phyloP scores from a whole-genome alignment of 1,140 invertebrate species.

The Marisa cornuarietis region DNA sequence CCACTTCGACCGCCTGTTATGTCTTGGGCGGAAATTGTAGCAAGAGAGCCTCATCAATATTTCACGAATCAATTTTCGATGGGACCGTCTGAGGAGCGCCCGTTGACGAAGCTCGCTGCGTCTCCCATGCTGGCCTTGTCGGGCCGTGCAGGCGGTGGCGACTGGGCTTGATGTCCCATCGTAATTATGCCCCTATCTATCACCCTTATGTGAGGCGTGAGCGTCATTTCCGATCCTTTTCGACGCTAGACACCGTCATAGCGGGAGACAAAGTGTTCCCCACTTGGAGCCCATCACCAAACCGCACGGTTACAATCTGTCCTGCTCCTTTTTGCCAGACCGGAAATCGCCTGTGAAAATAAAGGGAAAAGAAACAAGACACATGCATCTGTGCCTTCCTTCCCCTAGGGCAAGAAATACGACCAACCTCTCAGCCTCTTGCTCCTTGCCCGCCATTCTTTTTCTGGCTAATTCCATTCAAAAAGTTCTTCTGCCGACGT shows the following conservation, averaged over 20 bases:
- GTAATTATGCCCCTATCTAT: slow-evolving; percentile 21
- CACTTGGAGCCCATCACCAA: not conserved
- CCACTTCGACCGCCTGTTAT: slow-evolving; percentile 16
- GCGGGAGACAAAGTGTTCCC: not conserved
- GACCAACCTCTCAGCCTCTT: too few species aligned
- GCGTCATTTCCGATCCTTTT: slow-evolving; percentile 15
- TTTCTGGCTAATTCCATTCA: too few species aligned
- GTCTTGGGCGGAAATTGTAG: slow-evolving; percentile 27
- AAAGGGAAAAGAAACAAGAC: too few species aligned
- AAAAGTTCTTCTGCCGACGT: too few species aligned
- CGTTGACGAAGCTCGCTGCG: slow-evolving; percentile 18
- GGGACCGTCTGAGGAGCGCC: slow-evolving; percentile 5
- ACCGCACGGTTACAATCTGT: too few species aligned
- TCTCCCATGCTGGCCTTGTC: slow-evolving; percentile 8
- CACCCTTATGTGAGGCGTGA: slow-evolving; percentile 22
- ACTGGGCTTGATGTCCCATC: slow-evolving; percentile 18
- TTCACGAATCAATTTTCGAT: slow-evolving; percentile 28
- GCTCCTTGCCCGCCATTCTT: too few species aligned
- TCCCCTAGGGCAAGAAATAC: too few species aligned
- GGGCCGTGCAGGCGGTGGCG: slow-evolving; percentile 12
- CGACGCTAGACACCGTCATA: not conserved
- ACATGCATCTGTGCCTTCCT: too few species aligned
- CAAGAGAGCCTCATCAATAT: slow-evolving; percentile 25
- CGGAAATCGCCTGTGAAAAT: too few species aligned
- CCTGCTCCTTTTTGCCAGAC: too few species aligned